Conservation (phyloP, 1,140 invertebrate genomes). For the Lordiphosa collinella region DNA sequence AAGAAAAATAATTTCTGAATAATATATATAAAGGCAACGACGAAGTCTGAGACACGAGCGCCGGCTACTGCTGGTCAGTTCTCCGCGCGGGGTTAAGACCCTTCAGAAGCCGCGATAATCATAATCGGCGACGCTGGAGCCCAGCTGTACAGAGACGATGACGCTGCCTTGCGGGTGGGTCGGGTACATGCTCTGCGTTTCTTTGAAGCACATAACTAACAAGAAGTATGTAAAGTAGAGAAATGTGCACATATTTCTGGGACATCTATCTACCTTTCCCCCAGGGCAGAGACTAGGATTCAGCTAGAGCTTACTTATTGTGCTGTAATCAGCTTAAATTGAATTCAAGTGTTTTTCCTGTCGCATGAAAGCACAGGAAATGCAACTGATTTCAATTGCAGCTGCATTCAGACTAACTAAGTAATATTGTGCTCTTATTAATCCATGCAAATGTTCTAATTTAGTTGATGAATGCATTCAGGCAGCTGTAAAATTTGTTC, state of each 20-base stretch:
- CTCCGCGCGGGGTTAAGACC: constrained; percentile 66
- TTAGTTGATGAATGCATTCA: constrained; percentile 54
- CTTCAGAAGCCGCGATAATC: constrained; percentile 63
- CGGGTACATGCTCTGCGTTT: not conserved
- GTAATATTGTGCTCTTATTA: constrained; percentile 53
- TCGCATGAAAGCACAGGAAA: constrained; percentile 23
- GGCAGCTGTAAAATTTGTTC: too few relatives aligned
- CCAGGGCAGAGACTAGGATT: too few relatives aligned
- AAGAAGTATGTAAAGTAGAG: not conserved
- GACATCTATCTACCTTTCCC: too few relatives aligned
- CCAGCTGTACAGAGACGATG: constrained; percentile 13
- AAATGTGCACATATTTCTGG: not conserved
- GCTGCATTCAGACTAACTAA: constrained; percentile 32
- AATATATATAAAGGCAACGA: constrained; percentile 3
- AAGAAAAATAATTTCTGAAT: constrained; percentile 2
- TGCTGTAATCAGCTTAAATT: constrained; percentile 1
- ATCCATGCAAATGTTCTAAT: constrained; percentile 59
- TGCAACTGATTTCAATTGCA: constrained; percentile 29
- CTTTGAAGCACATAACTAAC: not conserved
- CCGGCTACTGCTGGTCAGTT: constrained; percentile 41
- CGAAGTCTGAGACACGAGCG: constrained; percentile 16
- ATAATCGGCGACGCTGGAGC: constrained; percentile 37
- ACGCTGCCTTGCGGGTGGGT: constrained; percentile 12
- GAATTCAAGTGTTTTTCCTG: constrained; percentile 2
- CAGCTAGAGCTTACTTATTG: not conserved